Base-by-base conservation (phyloP, 2,888 invertebrate species). In the Ophion costatus region DNA sequence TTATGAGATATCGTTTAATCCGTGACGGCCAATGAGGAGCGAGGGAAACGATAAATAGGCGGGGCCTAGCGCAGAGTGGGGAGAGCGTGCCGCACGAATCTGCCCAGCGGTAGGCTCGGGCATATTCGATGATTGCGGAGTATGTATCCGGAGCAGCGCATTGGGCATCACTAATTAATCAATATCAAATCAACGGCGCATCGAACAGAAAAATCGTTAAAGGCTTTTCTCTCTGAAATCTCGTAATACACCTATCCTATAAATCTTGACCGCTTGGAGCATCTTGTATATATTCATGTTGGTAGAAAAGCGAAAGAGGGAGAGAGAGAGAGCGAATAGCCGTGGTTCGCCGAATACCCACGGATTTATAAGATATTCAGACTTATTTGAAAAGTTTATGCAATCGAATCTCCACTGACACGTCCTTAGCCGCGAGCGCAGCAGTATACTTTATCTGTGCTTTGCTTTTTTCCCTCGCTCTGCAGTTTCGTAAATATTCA, bases 351-450 rank as follows among this genome's bases (percentile, higher is more conserved):
- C n/a, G 24, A 66, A 59, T 61, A 57, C 29, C 17, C 66, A 61
- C 78, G 87, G 90, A 91, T 91, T 91, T 90, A 90, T 90, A 88
- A 89, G 84, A 88, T 78, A 82, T 90, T 88, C 84, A 86, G 88
- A 90, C 89, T 92, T 92, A 92, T 92, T 92, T 90, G 92, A 90
- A 92, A 92, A 92, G 91, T 92, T 92, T 89, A 89, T 91, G 91
- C 91, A 91, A 92, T 92, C 89, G 89, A 84, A 71, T 87, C 76
- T 80, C 75, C 75, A 78, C 80, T 77, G 84, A 87, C 82, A 85
- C 84, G 80, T 77, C 70, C 74, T 61, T 33, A 17, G 42, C 70
- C 56, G 20, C 51, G 17, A 56, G 29, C 51, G 10, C 73, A 17
- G 38, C 22, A 20, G 17, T 38, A 33, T 24, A 64, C 42, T 59